Base-by-base conservation (phyloP, 2,888 invertebrate genomes). In the Miltochrista miniata region DNA sequence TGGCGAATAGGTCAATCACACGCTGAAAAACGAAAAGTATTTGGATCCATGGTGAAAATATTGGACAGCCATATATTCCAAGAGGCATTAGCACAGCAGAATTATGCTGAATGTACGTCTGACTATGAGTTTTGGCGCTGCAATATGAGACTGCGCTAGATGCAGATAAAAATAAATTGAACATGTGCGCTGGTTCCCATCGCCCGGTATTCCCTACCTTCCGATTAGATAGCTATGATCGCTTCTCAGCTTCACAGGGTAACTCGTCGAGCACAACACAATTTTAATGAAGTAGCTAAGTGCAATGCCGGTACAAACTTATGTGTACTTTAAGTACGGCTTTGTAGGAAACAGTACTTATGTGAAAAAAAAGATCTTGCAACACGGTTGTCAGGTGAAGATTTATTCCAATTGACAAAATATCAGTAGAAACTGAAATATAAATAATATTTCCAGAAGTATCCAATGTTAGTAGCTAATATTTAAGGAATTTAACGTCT, bases 121-220 rank as follows among this genome's bases (percentile, higher is more conserved):
- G 48, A 47, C 44, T 64, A 65, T 46, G 53, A 59, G 51, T 59
- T 61, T 59, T 31, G 3, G 45, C 45, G 48, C 49, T 46, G 51
- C 56, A 64, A 65, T 64, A 65, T 56, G 65, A 50, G 48, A 41
- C 45, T 51, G 46, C 43, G 54, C 51, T 50, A 43, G 29, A 51
- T 47, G 51, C 54, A 66, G 67, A 69, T 69, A 68, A 71, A 80
- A 24, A 83, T 80, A 78, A 83, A 85, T 85, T 79, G 81, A 80
- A 83, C 81, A 79, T 75, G 74, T 83, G 81, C 71, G 58, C 57
- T 44, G 61, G 66, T 75, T 83, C 80, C 70, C 81, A 76, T 62
- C 58, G 60, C 63, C n/a, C 47, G 53, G 49, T 45, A 24, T 56
- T 47, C 34, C 49, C 46, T 39, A 12, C 49, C 43, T 12, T 31